Base-by-base conservation (phyloP, 2,888 invertebrate species). In the Punctoribates punctum region DNA sequence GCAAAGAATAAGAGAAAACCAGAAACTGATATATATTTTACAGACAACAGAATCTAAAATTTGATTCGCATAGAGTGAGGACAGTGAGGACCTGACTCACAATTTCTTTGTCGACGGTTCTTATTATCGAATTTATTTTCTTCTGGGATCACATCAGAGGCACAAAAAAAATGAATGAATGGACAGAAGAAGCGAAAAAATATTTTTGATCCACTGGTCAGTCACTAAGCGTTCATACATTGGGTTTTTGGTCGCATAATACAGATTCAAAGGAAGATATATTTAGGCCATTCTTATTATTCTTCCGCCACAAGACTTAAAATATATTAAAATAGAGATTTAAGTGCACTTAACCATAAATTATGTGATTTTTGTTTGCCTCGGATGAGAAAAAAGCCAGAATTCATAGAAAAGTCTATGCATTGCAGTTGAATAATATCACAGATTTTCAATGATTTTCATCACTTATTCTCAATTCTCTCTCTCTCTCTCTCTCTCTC, bases 341-440 rank as follows among this genome's bases (percentile, higher is more conserved):
- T 57, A 57, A 57, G 57, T 57, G 57, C 57, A 57, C 20, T 57
- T 5, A 57, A 57, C 57, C 57, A 23, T 57, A 57, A 23, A 57
- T 57, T 57, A 25, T 57, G 23, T 57, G 57, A 57, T 57, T 23
- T 57, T 11, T 25, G 4, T 20, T 57, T 17, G 13, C 13, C 3
- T 57, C 25, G 23, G 4, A 6, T 11, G 6, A 57, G 23, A 4
- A 51, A 51, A 51, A 51, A 51, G 8, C 51, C 17, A 13, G 17
- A 51, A 57, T 57, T 57, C 57, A 57, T 17, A 17, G n/a, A n/a
- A n/a, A n/a, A n/a, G n/a, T n/a, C n/a, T n/a, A n/a, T n/a, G n/a
- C n/a, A n/a, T n/a, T n/a, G n/a, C n/a, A n/a, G n/a, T n/a, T n/a
- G n/a, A 57, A 57, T 57, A 57, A 57, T 48, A 57, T 57, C 17